Percentiles rank a stretch among this genome's conserved stretches.
Evolutionary conservation across 2,888 invertebrate genomes (phyloP).

Genomic region (Drosophila paranaensis): DNA sequence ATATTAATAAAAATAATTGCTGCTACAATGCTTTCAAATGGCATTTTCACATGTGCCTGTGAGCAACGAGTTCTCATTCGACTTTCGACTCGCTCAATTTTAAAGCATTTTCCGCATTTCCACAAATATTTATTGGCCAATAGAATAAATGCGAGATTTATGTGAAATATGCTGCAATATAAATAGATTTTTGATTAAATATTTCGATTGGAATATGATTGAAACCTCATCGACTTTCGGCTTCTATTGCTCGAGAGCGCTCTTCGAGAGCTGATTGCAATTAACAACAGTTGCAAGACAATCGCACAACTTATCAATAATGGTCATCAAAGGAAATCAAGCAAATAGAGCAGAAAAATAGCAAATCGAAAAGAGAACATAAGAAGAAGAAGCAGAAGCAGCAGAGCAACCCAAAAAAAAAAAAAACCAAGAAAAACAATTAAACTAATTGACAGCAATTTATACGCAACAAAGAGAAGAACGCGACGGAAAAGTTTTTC

Average conservation of each 20-base stretch:
- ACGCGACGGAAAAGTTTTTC: conserved; percentile 50
- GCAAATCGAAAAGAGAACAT: conserved; percentile 12
- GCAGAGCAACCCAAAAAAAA: background rate
- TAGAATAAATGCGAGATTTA: background rate
- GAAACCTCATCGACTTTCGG: background rate
- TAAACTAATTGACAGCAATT: conserved; percentile 78
- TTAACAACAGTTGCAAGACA: conserved; percentile 36
- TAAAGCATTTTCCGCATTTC: background rate
- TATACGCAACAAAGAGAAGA: conserved; percentile 60
- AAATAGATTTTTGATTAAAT: background rate
- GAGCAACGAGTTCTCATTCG: background rate
- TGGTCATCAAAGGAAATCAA: conserved; percentile 39
- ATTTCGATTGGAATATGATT: conserved; percentile 4
- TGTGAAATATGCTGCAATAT: background rate
- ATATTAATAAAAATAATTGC: conserved; percentile 22
- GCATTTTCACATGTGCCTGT: conserved; percentile 1
- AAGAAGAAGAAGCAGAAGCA: background rate
- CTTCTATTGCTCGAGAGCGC: conserved; percentile 7
- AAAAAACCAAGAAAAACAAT: conserved; percentile 63
- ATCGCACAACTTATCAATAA: conserved; percentile 51
- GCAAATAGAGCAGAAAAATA: conserved; percentile 19
- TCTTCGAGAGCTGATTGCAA: conserved; percentile 23
- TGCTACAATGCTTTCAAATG: conserved; percentile 7
- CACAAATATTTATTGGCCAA: conserved; percentile 1
- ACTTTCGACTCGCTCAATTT: background rate